Percentiles rank a stretch among this genome's conserved stretches.
These are phyloP conservation scores for Sialis fuliginosa DNA, from an alignment of 2,888 invertebrate genomes.

Conservation along the genomic window DNA sequence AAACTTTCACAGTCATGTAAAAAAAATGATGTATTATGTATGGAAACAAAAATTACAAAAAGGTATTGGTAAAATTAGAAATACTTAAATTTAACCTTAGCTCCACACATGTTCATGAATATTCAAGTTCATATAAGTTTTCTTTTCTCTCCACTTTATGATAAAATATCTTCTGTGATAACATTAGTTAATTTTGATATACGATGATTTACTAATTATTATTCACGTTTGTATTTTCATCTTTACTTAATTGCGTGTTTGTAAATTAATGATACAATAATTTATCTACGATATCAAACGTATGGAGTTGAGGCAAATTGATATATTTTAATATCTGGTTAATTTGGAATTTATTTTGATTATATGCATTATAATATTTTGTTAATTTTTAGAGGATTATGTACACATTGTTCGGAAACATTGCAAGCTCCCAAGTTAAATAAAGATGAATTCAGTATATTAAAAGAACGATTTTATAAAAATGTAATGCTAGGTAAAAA, in stretches of 20 bases:
- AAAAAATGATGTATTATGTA: conserved; percentile 10
- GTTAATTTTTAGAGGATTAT: conserved; percentile 35
- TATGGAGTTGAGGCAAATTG: too few species aligned
- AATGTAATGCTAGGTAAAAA: conserved; percentile 54
- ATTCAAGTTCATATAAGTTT: too few species aligned
- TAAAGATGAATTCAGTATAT: conserved; percentile 38
- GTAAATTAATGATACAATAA: conserved; percentile 11
- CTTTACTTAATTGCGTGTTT: conserved; percentile 14
- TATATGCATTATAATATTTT: too few species aligned
- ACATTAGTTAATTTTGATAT: background rate
- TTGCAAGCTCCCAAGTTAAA: conserved; percentile 34
- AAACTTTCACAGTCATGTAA: conserved; percentile 15
- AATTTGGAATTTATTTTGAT: background rate
- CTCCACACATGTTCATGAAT: too few species aligned
- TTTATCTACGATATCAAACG: too few species aligned
- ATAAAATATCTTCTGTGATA: too few species aligned
- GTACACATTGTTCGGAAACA: conserved; percentile 33
- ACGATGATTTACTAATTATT: conserved; percentile 1
- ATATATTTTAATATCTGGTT: too few species aligned
- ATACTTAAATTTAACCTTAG: too few species aligned
- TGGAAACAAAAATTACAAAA: conserved; percentile 12
- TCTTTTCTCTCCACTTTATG: too few species aligned
- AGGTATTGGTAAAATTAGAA: conserved; percentile 3
- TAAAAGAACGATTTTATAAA: conserved; percentile 44
- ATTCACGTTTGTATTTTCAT: conserved; percentile 15